Conservation (phyloP, 2,113 vertebrate genomes). For the Cyanistes caeruleus region DNA sequence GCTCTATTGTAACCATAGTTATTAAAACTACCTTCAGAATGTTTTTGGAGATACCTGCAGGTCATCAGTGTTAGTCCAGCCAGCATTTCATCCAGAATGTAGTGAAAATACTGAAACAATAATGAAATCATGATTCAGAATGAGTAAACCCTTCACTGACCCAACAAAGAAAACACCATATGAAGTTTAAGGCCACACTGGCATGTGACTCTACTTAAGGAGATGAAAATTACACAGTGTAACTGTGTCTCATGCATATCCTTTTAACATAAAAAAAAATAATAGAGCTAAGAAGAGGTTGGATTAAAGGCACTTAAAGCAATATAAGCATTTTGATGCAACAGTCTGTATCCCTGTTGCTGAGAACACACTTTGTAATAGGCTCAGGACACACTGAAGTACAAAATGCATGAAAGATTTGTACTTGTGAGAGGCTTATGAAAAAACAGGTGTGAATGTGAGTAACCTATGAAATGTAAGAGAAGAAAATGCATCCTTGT, state of each 20-base stretch:
- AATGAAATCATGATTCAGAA: background rate
- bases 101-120: background rate
- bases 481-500: background rate
- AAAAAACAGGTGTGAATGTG: background rate
- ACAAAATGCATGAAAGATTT: background rate
- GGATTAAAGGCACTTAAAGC: background rate
- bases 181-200: background rate
- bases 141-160: background rate
- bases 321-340: background rate
- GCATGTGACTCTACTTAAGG: background rate
- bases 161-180: background rate
- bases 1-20: background rate
- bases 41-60: background rate
- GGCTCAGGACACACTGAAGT: accelerated
- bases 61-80: background rate
- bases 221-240: background rate
- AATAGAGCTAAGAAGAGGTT: background rate
- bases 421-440: background rate
- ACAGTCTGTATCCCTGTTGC: background rate
- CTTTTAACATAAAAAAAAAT: background rate
- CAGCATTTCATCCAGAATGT: background rate
- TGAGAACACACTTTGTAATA: background rate
- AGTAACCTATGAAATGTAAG: background rate
- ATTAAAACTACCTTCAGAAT: background rate
- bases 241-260: background rate